These are phyloP conservation scores for Meteorus cinctellus DNA, from an alignment of 2,888 invertebrate genomes.

Conservation along the genomic window DNA sequence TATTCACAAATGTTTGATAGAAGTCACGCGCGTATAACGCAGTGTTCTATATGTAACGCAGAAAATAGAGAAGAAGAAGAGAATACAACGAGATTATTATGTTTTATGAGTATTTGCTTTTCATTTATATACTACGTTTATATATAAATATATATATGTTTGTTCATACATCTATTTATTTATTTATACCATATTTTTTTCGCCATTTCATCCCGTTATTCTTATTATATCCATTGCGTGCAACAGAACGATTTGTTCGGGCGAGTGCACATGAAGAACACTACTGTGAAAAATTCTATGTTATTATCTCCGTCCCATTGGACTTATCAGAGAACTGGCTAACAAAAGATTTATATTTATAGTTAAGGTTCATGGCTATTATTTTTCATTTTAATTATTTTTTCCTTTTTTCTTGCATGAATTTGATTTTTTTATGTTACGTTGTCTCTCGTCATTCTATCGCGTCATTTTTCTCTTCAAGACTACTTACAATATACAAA, in stretches of 20 bases:
- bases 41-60: no score
- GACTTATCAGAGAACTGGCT: slow-evolving; percentile 27
- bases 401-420: neutral
- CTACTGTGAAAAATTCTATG: slow-evolving; percentile 32
- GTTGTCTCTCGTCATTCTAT: neutral
- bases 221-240: slow-evolving; percentile 27
- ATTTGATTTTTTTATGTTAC: neutral
- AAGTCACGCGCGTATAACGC: no score
- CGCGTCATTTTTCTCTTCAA: neutral
- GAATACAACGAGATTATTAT: no score
- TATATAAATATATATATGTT: neutral
- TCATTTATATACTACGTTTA: no score
- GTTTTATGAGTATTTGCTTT: no score
- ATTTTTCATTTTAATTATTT: neutral
- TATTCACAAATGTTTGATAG: no score
- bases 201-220: slow-evolving; percentile 6
- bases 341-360: slow-evolving; percentile 30
- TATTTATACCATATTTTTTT: neutral
- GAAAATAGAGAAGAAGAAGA: no score
- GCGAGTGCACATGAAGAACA: slow-evolving; percentile 30
- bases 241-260: slow-evolving; percentile 34
- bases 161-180: neutral
- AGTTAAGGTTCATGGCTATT: neutral
- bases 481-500: neutral
- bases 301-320: slow-evolving; percentile 30